Conservation (phyloP, 92 coral and sea anemone species). For the Metridium senile region DNA sequence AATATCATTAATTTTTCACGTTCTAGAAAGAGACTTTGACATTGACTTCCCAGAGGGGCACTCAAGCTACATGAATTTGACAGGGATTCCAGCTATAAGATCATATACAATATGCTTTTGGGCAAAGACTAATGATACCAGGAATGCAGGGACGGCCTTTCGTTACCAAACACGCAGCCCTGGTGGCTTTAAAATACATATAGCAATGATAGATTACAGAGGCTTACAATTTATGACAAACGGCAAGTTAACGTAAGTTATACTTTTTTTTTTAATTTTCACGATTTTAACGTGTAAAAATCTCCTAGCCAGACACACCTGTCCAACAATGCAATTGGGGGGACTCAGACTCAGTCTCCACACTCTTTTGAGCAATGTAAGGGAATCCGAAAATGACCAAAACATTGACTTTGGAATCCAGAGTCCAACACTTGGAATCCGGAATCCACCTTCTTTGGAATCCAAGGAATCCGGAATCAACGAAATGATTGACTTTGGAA, state of each 20-base stretch:
- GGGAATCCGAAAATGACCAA: too few relatives aligned
- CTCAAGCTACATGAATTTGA: slow-evolving; percentile 49
- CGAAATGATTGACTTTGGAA: too few relatives aligned
- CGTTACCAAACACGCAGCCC: slow-evolving; percentile 56
- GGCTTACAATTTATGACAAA: slow-evolving; percentile 30
- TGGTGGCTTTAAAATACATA: slow-evolving; percentile 9
- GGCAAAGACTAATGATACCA: slow-evolving; percentile 56
- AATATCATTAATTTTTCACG: neutral
- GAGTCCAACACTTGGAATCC: too few relatives aligned
- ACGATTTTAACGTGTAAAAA: too few relatives aligned
- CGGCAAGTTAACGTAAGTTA: slow-evolving; percentile 32
- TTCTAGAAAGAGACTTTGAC: slow-evolving; percentile 45
- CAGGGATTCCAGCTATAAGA: slow-evolving; percentile 52
- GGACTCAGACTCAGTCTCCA: too few relatives aligned
- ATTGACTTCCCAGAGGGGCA: slow-evolving; percentile 52
- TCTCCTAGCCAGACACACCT: too few relatives aligned
- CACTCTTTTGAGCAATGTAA: too few relatives aligned
- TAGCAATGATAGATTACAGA: slow-evolving; percentile 52
- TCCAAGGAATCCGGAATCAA: too few relatives aligned
- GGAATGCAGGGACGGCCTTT: slow-evolving; percentile 62
- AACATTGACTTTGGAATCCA: too few relatives aligned
- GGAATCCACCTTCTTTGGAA: too few relatives aligned
- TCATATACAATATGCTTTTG: slow-evolving; percentile 69
- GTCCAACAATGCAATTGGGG: too few relatives aligned
- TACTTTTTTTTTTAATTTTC: neutral